phyloP scores from a whole-genome alignment of 2,113 vertebrate genomes.

The Sturnus vulgaris region DNA sequence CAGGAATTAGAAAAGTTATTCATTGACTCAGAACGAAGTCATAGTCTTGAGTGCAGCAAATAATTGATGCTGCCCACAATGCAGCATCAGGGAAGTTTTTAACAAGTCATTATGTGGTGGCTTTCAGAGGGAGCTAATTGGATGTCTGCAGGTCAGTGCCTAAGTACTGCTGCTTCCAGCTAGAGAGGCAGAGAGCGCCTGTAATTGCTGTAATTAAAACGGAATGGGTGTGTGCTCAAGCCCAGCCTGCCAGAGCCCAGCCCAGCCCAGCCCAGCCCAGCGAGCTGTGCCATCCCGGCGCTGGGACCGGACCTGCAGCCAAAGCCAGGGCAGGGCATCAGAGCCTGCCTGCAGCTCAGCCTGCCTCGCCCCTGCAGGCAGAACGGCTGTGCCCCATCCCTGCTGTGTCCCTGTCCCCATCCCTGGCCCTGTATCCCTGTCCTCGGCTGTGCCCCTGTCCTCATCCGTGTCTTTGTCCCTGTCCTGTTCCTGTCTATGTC shows the following conservation, averaged over 20 bases:
- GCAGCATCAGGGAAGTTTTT: neutral
- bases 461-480: too few relatives aligned
- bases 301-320: neutral
- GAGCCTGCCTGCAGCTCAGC: neutral
- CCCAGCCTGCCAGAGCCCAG: neutral
- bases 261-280: neutral
- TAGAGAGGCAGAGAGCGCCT: neutral
- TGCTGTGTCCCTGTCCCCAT: too few relatives aligned
- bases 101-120: neutral
- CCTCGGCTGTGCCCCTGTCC: neutral
- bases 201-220: constrained; percentile 20
- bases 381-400: neutral
- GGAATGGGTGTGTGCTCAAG: neutral
- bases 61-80: neutral
- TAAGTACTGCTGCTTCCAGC: neutral
- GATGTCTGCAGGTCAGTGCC: neutral
- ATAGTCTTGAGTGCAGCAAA: neutral
- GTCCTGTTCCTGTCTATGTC: neutral
- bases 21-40: neutral
- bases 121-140: constrained; percentile 28
- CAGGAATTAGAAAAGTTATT: neutral
- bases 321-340: neutral
- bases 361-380: neutral
- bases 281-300: neutral
- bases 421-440: neutral